Base-by-base conservation (phyloP, 2,888 invertebrate species). In the Drosophila testacea region DNA sequence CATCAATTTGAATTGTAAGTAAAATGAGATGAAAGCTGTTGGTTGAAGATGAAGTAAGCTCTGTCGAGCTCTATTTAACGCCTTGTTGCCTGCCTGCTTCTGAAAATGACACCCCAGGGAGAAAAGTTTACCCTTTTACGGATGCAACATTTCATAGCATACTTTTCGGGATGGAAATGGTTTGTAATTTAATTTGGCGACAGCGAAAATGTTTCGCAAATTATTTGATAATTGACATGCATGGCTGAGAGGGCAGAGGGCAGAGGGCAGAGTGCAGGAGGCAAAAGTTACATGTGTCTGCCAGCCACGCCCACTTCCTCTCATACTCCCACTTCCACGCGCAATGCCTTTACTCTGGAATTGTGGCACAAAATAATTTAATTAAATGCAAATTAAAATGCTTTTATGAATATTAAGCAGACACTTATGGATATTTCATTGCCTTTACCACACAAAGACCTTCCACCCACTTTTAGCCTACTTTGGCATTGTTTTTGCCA, bases 301-400 rank as follows among this genome's bases (percentile, higher is more conserved):
- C 4, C 13, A 36, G 51, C 27, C 27, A 48, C 27, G n/a, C 42
- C 39, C 34, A 11, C 32, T 46, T 38, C 39, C 34, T 6, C 32
- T 46, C 9, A 2, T 6, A 32, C 32, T 32, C 7, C 6, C n/a
- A 9, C 36, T 5, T 1, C 22, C 44, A 5, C 5, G 11, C 7
- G 30, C 10, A 10, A 6, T 22, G 22, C 22, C 22, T 22, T 22
- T 22, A 22, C 22, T 22, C 22, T 22, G 22, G 4, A 16, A 59
- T 50, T 47, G 60, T 56, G 60, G 36, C 65, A 65, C 42, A 67
- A 69, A 72, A 68, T 88, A 84, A 90, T 89, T 84, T 71, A 88
- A 90, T 90, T 90, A 90, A 88, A 81, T 84, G 78, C 73, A 86
- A 90, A 86, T 90, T 88, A 82, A 89, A 90, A 88, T 81, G 85